Base-by-base conservation (phyloP, 2,888 invertebrate species). In the Apamea epomidion region DNA sequence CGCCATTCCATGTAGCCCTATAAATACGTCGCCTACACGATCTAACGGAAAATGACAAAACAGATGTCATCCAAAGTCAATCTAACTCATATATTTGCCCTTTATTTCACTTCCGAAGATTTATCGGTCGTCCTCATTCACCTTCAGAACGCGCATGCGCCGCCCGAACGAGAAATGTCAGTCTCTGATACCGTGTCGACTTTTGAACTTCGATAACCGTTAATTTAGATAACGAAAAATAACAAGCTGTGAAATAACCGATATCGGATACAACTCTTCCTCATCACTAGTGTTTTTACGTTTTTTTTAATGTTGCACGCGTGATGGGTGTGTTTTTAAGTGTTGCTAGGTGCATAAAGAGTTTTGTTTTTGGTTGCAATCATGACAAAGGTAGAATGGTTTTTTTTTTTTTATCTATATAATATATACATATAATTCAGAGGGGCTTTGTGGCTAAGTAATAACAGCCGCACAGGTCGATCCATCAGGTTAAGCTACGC, bases 111-210 rank as follows among this genome's bases (percentile, higher is more conserved):
- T 92, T 93, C 90, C 87, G 87, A 82, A 80, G 74, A 64, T 88
- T 81, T 89, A 91, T 92, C 92, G 77, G 79, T 76, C 81, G 95
- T 95, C 95, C 95, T 91, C 88, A 89, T 89, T 95, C 93, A 95
- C 95, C 95, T 95, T 94, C 94, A 93, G 72, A 84, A 25, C 54
- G 78, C 85, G 86, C 85, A 88, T 89, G 88, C 90, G 89, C 83
- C 84, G 37, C 74, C 76, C 74, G 88, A 87, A 87, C 88, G 82
- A 86, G 83, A 90, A 87, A 81, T 85, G 85, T 81, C 85, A 82
- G 82, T 81, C 83, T 83, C 84, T 91, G 91, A 90, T 91, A 90
- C 81, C 87, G 84, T 80, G 77, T 85, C 88, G 91, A 92, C 92
- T 87, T 89, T 89, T 91, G 91, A 94, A 90, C 91, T 75, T 37